Evolutionary conservation across 2,797 vertebrate species (phyloP).

Genomic region (Valencia hispanica): DNA sequence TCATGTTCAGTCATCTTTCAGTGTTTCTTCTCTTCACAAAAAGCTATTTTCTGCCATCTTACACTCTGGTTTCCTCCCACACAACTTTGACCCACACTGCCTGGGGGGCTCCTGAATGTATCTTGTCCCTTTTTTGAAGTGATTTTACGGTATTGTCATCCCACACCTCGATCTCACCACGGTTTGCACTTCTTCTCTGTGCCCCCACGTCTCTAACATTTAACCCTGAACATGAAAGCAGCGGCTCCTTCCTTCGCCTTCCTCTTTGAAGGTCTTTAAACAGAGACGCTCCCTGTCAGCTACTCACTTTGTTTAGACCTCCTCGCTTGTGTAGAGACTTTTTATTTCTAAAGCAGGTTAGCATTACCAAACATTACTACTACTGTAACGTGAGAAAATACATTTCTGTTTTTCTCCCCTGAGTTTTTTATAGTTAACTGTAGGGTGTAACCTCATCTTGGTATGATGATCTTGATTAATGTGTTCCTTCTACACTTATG

Average conservation of each 20-base stretch:
- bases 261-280: constrained; percentile 34
- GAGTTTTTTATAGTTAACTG: constrained; percentile 56
- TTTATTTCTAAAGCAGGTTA: constrained; percentile 68
- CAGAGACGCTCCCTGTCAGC: constrained; percentile 36
- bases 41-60: constrained; percentile 48
- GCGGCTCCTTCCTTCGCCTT: constrained; percentile 27
- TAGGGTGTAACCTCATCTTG: constrained; percentile 60
- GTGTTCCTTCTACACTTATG: constrained; percentile 63
- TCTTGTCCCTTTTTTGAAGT: constrained; percentile 72
- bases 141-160: constrained; percentile 72
- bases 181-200: constrained; percentile 41
- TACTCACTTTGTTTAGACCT: constrained; percentile 42
- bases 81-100: constrained; percentile 47
- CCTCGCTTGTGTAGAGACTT: constrained; percentile 74
- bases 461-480: constrained; percentile 65
- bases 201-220: constrained; percentile 25
- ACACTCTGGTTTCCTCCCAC: constrained; percentile 41
- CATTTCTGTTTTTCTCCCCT: constrained; percentile 57
- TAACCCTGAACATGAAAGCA: constrained; percentile 27
- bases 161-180: constrained; percentile 45
- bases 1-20: constrained; percentile 18
- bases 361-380: constrained; percentile 59
- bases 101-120: constrained; percentile 77
- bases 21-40: constrained; percentile 25
- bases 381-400: constrained; percentile 68